A percentile compares a stretch with the other conserved stretches of the same genome.
phyloP scores from a whole-genome alignment of 2,113 vertebrate genomes.

The Pelodiscus sinensis region DNA sequence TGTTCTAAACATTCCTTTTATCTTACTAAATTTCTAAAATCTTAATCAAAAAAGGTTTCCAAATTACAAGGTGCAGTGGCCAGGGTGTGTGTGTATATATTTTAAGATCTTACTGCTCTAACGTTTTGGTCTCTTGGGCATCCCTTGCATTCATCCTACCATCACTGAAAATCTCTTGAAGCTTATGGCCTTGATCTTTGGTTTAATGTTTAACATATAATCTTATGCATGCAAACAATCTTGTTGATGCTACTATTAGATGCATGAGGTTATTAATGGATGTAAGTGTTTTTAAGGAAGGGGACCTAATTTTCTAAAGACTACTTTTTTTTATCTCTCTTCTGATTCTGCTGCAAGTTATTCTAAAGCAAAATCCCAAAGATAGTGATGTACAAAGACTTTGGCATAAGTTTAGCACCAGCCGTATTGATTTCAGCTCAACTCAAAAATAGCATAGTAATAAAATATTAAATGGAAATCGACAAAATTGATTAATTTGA shows the following conservation, averaged over 20 bases:
- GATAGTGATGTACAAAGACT: not conserved
- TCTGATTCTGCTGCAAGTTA: not conserved
- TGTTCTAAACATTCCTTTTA: conserved; percentile 38
- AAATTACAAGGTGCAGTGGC: not conserved
- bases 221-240: not conserved
- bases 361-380: not conserved
- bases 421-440: conserved; percentile 36
- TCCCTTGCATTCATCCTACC: not conserved
- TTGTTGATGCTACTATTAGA: not conserved
- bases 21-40: conserved; percentile 16
- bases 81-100: not conserved
- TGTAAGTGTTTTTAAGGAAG: not conserved
- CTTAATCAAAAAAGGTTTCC: conserved; percentile 53
- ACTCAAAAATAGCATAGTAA: conserved; percentile 27
- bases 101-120: not conserved
- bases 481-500: not conserved
- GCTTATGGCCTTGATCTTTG: not conserved
- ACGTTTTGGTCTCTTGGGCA: not conserved
- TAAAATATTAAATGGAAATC: conserved; percentile 17
- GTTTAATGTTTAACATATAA: not conserved
- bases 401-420: conserved; percentile 8
- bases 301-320: not conserved
- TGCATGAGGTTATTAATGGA: not conserved
- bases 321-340: not conserved
- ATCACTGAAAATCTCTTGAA: not conserved